phyloP scores from a whole-genome alignment of 1,140 invertebrate genomes.

The Nasonia longicornis region DNA sequence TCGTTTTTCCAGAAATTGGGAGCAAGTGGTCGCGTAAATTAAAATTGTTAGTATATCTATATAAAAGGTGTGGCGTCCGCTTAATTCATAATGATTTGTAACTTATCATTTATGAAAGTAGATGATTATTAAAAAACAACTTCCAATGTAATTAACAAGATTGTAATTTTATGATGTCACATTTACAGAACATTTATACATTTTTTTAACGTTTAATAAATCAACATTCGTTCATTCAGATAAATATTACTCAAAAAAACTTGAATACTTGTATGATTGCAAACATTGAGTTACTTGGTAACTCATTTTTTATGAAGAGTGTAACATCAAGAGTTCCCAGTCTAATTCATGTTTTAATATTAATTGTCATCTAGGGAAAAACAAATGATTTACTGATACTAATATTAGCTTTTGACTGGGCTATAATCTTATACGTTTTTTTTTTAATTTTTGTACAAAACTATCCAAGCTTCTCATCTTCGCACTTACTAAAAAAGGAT shows the following conservation, averaged over 20 bases:
- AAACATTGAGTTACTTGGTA: not conserved
- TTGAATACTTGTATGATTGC: not conserved
- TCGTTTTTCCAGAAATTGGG: too few relatives aligned
- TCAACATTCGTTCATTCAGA: conserved; percentile 15
- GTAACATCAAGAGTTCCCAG: not conserved
- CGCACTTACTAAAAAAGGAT: conserved; percentile 16
- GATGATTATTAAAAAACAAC: not conserved
- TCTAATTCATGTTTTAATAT: conserved; percentile 3
- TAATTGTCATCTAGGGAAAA: not conserved
- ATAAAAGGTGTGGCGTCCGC: too few relatives aligned
- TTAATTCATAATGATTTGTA: too few relatives aligned
- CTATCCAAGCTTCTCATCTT: not conserved
- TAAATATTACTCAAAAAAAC: conserved; percentile 18
- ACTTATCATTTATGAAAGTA: not conserved
- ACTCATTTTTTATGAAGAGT: not conserved
- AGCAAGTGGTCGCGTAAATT: too few relatives aligned
- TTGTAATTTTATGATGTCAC: conserved; percentile 19
- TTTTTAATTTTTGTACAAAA: conserved; percentile 15
- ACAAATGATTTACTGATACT: not conserved
- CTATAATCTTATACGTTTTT: conserved; percentile 1
- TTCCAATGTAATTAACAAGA: conserved; percentile 20
- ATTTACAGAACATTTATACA: conserved; percentile 37
- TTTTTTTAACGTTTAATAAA: conserved; percentile 25
- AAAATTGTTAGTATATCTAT: too few relatives aligned
- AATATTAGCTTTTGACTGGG: conserved; percentile 5